Base-by-base conservation (phyloP, 2,888 invertebrate genomes). In the Scaptomyza cyrtandrae region DNA sequence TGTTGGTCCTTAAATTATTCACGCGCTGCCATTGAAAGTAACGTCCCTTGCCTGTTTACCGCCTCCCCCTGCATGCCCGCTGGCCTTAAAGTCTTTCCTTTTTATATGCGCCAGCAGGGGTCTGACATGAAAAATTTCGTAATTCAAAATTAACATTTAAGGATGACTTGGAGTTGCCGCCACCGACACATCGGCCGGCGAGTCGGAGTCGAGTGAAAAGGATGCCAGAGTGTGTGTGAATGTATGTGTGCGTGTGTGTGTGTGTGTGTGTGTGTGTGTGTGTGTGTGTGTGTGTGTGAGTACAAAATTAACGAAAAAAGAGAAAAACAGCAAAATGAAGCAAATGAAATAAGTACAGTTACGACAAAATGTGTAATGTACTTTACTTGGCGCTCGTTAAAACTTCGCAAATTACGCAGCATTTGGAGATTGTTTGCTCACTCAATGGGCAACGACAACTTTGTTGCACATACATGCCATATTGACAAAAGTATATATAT, bases 121-220 rank as follows among this genome's bases (percentile, higher is more conserved):
- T 68, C 80, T 78, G 78, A 86, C 89, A 81, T 81, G 85, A 60
- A 71, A 85, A 83, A 80, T 73, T 88, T 85, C 86, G 89, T 87
- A 87, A 85, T 86, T 87, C 88, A 89, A 86, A 86, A 86, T 86
- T 86, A 86, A 86, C 88, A 87, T 89, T 86, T 85, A 82, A 86
- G 86, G 85, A 84, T 75, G 87, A 84, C 88, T 85, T 85, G 85
- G 88, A 84, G 86, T 70, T 75, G 87, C 86, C 71, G 65, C 69
- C 73, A 57, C 64, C 61, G 62, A 74, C 50, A 16, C 16, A 41
- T 59, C 57, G 69, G 63, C 71, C 52, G 33, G 56, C 57, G 65
- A 49, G 53, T 65, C 54, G 64, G 64, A 69, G 45, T 58, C 69
- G 70, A 53, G 43, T 58, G 54, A 81, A 75, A 75, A 69, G 81